Evolutionary conservation across 2,888 invertebrate species (phyloP).

Genomic region (Argynnis bischoffii): DNA sequence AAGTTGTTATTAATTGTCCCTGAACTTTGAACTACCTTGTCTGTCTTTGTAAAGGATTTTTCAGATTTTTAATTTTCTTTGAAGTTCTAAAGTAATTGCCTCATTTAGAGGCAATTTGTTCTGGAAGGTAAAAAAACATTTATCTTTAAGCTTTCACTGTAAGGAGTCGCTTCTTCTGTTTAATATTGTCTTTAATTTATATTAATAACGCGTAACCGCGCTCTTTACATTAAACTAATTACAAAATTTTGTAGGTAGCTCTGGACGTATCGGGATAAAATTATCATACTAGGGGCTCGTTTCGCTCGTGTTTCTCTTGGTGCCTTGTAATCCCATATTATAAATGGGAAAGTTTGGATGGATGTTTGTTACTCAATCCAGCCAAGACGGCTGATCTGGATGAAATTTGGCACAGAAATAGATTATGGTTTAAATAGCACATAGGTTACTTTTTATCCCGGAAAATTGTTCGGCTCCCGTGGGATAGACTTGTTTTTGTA

Average conservation of each 20-base stretch:
- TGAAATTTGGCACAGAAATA: too few relatives aligned
- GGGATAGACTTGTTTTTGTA: too few relatives aligned
- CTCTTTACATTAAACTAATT: too few relatives aligned
- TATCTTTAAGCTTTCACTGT: background rate
- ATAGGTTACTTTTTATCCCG: too few relatives aligned
- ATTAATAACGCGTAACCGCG: background rate
- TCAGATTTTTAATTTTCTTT: constrained; percentile 11
- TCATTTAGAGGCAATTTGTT: constrained; percentile 11
- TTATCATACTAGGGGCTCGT: background rate
- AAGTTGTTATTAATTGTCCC: constrained; percentile 27
- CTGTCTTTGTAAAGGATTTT: constrained; percentile 14
- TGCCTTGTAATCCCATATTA: too few relatives aligned
- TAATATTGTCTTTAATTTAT: background rate
- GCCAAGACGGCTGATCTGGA: too few relatives aligned
- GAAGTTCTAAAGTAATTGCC: constrained; percentile 11
- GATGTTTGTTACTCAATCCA: too few relatives aligned
- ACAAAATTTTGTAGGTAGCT: too few relatives aligned
- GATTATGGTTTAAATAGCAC: too few relatives aligned
- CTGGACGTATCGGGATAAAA: background rate
- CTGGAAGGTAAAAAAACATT: background rate
- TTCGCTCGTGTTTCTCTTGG: too few relatives aligned
- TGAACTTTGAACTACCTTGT: background rate
- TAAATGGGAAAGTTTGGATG: too few relatives aligned
- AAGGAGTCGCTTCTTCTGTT: background rate
- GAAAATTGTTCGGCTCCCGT: too few relatives aligned